Evolutionary conservation across 2,888 invertebrate genomes (phyloP), one percentile per base, ranked within the genome.

Genomic region (Odontothrips loti): DNA sequence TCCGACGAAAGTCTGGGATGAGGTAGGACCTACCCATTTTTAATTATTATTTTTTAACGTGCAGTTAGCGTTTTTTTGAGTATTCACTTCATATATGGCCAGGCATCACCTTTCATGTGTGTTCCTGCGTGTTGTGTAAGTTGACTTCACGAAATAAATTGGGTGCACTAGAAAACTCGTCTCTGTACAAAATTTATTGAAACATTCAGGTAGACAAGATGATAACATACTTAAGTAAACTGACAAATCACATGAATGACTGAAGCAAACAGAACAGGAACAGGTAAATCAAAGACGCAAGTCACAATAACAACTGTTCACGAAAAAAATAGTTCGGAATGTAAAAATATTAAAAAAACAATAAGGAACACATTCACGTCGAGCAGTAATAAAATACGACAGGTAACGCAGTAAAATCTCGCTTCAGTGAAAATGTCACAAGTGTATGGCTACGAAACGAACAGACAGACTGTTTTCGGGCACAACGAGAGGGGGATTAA

Each of bases 381-480:
- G 20, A 58, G 20, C 58, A 58, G 20, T 58, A 20, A 17, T 20
- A 15, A 15, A 1, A 15, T 20, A 15, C 17, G 20, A 17, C 17
- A 58, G 58, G 58, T n/a, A n/a, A n/a, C n/a, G n/a, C 58, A 58
- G 58, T 58, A 58, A 58, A 58, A 58, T 58, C 58, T 58, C 58
- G 58, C 20, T 58, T 1, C 51, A 51, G 17, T 11, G 11, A 15
- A 1, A 11, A 51, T 17, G 11, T 15, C 17, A 51, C 15, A 3
- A 51, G 15, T 51, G 51, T 3, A 51, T 6, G 51, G 51, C 8
- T 1, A 11, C 11, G 1, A 51, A 51, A 1, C 15, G 58, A 20
- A 4, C 15, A 58, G 0, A 20, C 20, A 20, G 34, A 6, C 34
- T 43, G 34, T 2, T 2, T 43, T 43, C 34, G 34, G 34, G 2